These are phyloP conservation scores for Athalia circularis DNA, from an alignment of 2,888 invertebrate species.

Conservation along the genomic window DNA sequence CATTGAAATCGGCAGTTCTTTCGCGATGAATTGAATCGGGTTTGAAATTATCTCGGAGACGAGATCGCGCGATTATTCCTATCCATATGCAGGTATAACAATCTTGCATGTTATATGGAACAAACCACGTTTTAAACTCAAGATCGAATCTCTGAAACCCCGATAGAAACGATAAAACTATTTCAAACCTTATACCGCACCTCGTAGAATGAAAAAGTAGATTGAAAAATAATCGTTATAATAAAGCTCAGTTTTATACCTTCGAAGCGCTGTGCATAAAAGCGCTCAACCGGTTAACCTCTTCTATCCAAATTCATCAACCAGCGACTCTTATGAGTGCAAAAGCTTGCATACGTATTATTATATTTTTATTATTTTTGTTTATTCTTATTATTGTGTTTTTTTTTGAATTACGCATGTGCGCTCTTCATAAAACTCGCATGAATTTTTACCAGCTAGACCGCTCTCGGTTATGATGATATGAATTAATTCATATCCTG, in stretches of 20 bases:
- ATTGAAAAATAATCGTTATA: slow-evolving; percentile 57
- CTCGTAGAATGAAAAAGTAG: slow-evolving; percentile 47
- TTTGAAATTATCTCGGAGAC: slow-evolving; percentile 52
- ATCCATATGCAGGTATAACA: slow-evolving; percentile 48
- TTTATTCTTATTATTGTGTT: background rate
- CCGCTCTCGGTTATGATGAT: no score
- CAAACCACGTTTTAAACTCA: no score
- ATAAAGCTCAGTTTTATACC: slow-evolving; percentile 65
- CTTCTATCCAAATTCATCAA: slow-evolving; percentile 67
- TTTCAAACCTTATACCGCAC: slow-evolving; percentile 8
- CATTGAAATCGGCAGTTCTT: slow-evolving; percentile 59
- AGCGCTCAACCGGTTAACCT: slow-evolving; percentile 66
- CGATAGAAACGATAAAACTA: slow-evolving; percentile 18
- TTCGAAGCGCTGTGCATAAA: slow-evolving; percentile 54
- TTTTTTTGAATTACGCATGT: background rate
- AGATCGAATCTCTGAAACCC: background rate
- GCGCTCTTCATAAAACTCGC: background rate
- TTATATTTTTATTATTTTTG: background rate
- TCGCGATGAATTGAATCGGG: slow-evolving; percentile 45
- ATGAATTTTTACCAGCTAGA: no score
- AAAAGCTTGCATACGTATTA: background rate
- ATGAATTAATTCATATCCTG: no score
- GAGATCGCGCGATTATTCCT: slow-evolving; percentile 42
- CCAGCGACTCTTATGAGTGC: slow-evolving; percentile 59
- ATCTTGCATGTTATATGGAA: slow-evolving; percentile 48